Evolutionary conservation across 2,113 vertebrate genomes (phyloP).

Genomic region (Toxotes jaculatrix): DNA sequence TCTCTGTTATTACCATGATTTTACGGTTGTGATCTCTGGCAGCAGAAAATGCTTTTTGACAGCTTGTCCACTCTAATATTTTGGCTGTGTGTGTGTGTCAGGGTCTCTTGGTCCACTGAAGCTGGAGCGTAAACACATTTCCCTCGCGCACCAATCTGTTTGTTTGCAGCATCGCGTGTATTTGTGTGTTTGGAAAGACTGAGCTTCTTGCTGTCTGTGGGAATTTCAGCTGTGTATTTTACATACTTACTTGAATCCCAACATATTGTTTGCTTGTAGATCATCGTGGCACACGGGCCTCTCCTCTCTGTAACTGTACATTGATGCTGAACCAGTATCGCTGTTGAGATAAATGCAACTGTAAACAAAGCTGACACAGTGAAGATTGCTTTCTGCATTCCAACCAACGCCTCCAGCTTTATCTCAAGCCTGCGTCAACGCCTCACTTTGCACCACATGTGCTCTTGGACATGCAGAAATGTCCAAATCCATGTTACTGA

Average conservation of each 20-base stretch:
- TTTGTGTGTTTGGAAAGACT: constrained; percentile 31
- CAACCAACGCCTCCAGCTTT: constrained; percentile 34
- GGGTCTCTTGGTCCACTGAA: constrained; percentile 28
- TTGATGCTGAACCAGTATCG: constrained; percentile 49
- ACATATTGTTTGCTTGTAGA: constrained; percentile 51
- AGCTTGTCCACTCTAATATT: constrained; percentile 65
- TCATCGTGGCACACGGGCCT: constrained; percentile 13
- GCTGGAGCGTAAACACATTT: constrained; percentile 37
- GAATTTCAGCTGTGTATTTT: constrained; percentile 57
- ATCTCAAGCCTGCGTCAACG: constrained; percentile 23
- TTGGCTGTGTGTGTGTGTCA: neutral
- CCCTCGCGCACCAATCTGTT: constrained; percentile 37
- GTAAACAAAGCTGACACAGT: constrained; percentile 62
- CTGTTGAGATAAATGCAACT: constrained; percentile 51
- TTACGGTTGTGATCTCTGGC: constrained; percentile 56
- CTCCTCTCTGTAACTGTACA: constrained; percentile 24
- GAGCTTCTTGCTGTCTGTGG: constrained; percentile 23
- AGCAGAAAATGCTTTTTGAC: constrained; percentile 62
- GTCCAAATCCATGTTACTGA: neutral
- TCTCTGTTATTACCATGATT: constrained; percentile 49
- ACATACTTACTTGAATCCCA: constrained; percentile 27
- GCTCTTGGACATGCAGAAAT: neutral
- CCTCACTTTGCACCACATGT: constrained; percentile 27
- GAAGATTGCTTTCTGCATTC: constrained; percentile 49
- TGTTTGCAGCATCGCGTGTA: constrained; percentile 45